Evolutionary conservation across 92 coral and sea anemone species (phyloP).

Genomic region (Bergia puertoricense): DNA sequence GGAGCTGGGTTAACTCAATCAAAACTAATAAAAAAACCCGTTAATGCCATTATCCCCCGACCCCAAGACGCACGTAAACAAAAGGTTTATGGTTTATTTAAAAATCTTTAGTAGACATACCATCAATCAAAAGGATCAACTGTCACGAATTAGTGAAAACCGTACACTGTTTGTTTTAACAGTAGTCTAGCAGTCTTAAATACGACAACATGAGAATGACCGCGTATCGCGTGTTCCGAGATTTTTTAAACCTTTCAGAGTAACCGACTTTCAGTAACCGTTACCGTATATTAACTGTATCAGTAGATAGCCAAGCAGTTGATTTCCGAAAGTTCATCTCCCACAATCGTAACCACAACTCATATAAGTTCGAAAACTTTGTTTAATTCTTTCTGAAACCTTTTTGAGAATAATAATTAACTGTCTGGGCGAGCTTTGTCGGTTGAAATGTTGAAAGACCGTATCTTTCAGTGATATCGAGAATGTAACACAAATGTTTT

Average conservation of each 20-base stretch:
- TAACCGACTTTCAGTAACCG: not conserved
- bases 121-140: not conserved
- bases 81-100: not conserved
- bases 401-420: not conserved
- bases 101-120: not conserved
- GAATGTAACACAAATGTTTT: not conserved
- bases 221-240: not conserved
- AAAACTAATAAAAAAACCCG: too few species aligned
- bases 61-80: not conserved
- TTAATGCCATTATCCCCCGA: too few species aligned
- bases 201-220: not conserved
- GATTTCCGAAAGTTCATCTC: not conserved
- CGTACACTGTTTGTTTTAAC: not conserved
- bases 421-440: not conserved
- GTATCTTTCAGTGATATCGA: not conserved
- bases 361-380: too few species aligned
- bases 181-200: not conserved
- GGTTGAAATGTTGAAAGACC: slow-evolving; percentile 9
- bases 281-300: not conserved
- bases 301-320: not conserved
- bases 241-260: too few species aligned
- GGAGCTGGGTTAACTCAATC: too few species aligned
- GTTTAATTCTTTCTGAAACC: not conserved
- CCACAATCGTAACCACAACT: too few species aligned
- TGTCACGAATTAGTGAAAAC: not conserved